phyloP scores from a whole-genome alignment of 2,113 vertebrate species.

The Brienomyrus longianalis region DNA sequence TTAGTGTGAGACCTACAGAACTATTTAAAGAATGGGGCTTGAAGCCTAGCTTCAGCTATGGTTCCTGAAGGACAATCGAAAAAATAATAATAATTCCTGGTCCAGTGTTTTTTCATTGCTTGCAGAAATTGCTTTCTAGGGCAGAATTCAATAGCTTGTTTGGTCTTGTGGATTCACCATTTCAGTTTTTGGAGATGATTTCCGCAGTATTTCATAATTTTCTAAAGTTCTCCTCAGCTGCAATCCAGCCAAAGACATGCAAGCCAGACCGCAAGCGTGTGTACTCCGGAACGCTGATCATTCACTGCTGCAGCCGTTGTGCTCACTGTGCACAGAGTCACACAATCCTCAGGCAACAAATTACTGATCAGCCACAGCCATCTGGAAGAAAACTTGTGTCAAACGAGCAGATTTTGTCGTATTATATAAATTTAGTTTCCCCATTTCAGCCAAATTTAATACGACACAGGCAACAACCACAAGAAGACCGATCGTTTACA shows the following conservation, averaged over 20 bases:
- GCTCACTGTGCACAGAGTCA: not conserved
- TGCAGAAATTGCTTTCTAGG: not conserved
- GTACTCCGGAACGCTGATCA: not conserved
- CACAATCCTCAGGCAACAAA: not conserved
- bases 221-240: not conserved
- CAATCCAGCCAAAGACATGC: not conserved
- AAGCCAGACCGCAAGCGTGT: not conserved
- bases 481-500: not conserved
- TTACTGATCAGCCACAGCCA: not conserved
- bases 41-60: not conserved
- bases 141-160: not conserved
- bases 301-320: not conserved
- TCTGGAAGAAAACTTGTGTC: not conserved
- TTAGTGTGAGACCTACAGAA: not conserved
- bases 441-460: not conserved
- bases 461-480: not conserved
- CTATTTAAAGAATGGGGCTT: not conserved
- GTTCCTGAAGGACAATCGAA: not conserved
- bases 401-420: not conserved
- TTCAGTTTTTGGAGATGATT: not conserved
- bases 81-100: not conserved
- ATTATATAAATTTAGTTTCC: not conserved
- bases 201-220: not conserved
- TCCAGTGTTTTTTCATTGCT: not conserved
- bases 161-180: not conserved